Evolutionary conservation across 2,888 invertebrate species (phyloP).

Genomic region (Hypena proboscidalis): DNA sequence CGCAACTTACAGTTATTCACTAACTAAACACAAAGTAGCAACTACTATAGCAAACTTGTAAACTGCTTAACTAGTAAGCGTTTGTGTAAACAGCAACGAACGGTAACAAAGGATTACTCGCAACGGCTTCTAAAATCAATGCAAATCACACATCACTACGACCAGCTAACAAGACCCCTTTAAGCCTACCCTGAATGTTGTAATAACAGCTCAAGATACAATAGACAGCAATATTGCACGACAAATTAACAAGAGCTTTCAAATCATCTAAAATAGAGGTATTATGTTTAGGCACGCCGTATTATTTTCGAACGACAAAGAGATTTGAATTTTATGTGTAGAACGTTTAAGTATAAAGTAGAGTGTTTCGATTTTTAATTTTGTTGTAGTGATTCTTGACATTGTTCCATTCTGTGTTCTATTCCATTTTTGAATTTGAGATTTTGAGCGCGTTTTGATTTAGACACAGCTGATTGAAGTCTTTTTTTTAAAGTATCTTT

Average conservation of each 20-base stretch:
- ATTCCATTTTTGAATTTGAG: slow-evolving; percentile 37
- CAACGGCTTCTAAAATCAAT: slow-evolving; percentile 81
- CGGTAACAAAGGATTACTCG: slow-evolving; percentile 73
- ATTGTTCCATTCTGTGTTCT: slow-evolving; percentile 37
- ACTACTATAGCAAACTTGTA: slow-evolving; percentile 52
- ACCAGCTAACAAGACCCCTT: slow-evolving; percentile 15
- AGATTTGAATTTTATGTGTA: slow-evolving; percentile 45
- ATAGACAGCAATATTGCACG: slow-evolving; percentile 15
- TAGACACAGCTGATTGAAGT: too few species aligned
- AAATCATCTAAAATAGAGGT: slow-evolving; percentile 17
- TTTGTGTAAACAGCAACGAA: slow-evolving; percentile 79
- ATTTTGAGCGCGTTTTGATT: background rate
- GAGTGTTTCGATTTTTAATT: slow-evolving; percentile 39
- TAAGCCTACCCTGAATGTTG: background rate
- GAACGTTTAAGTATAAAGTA: slow-evolving; percentile 28
- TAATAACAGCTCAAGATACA: slow-evolving; percentile 9
- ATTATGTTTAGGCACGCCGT: slow-evolving; percentile 5
- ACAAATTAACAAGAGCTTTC: slow-evolving; percentile 47
- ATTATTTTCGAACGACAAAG: slow-evolving; percentile 17
- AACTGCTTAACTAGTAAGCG: slow-evolving; percentile 81
- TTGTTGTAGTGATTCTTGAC: slow-evolving; percentile 64
- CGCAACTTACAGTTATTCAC: too few species aligned
- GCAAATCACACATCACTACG: slow-evolving; percentile 55
- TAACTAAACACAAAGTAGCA: background rate
- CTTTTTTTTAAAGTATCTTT: too few species aligned